Conservation (phyloP, 2,113 vertebrate species). For the Loxodonta africana region DNA sequence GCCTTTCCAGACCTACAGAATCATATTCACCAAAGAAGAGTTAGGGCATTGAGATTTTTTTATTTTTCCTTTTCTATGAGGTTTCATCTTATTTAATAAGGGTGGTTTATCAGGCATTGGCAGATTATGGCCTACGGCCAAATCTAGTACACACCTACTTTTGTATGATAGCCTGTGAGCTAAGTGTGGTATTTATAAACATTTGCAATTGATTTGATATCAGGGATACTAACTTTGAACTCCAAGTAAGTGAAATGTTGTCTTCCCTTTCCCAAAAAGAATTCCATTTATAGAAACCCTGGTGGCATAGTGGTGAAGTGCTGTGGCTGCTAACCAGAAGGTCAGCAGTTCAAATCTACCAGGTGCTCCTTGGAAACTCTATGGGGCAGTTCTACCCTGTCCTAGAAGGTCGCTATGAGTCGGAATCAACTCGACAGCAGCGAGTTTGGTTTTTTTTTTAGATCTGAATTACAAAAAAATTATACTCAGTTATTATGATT, state of each 20-base stretch:
- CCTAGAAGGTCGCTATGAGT: no score
- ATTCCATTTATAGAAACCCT: no score
- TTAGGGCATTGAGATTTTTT: neutral
- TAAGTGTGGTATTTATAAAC: neutral
- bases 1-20: neutral
- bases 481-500: neutral
- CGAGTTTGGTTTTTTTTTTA: neutral
- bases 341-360: no score
- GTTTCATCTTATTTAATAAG: conserved; percentile 44
- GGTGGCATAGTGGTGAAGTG: no score
- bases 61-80: neutral
- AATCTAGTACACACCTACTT: neutral
- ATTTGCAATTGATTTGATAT: conserved; percentile 21
- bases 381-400: no score
- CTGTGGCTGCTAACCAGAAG: no score
- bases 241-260: neutral
- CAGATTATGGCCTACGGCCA: neutral
- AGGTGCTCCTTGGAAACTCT: no score
- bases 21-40: neutral
- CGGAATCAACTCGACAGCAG: no score
- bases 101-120: neutral
- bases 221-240: neutral
- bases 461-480: neutral
- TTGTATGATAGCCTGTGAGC: neutral
- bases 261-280: neutral